phyloP scores from a whole-genome alignment of 2,113 vertebrate genomes.

The Amblyornis subalaris region DNA sequence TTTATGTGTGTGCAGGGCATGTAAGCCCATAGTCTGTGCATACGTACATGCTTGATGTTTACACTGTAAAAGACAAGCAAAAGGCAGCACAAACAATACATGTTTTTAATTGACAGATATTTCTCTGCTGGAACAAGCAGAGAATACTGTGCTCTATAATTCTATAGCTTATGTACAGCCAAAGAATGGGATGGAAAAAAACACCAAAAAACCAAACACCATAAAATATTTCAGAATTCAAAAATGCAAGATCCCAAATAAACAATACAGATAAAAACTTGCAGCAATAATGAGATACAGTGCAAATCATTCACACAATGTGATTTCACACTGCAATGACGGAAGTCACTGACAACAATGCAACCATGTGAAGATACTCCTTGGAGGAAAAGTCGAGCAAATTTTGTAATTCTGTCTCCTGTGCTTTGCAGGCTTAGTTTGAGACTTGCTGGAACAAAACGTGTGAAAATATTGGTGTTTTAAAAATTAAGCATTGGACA shows the following conservation, averaged over 20 bases:
- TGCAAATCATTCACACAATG: conserved; percentile 54
- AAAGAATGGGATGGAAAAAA: not conserved
- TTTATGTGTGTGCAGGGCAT: not conserved
- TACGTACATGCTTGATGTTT: not conserved
- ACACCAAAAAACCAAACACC: not conserved
- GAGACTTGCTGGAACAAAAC: conserved; percentile 7
- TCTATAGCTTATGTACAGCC: not conserved
- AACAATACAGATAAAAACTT: conserved; percentile 53
- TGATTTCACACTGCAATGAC: conserved; percentile 25
- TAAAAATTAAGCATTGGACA: conserved; percentile 45
- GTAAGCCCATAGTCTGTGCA: not conserved
- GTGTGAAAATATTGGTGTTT: not conserved
- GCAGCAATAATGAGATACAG: conserved; percentile 53
- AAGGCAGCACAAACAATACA: conserved; percentile 25
- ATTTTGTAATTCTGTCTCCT: conserved; percentile 34
- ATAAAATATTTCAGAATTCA: not conserved
- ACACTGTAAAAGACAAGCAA: not conserved
- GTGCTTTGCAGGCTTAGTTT: conserved; percentile 24
- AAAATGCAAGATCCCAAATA: conserved; percentile 19
- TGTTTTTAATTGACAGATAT: not conserved
- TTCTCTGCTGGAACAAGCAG: not conserved
- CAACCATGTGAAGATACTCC: conserved; percentile 27
- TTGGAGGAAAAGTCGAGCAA: conserved; percentile 21
- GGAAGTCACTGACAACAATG: conserved; percentile 54
- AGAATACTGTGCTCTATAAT: not conserved